Evolutionary conservation across 2,888 invertebrate species (phyloP), one percentile per base, ranked within the genome.

Genomic region (Panzeria rudis): DNA sequence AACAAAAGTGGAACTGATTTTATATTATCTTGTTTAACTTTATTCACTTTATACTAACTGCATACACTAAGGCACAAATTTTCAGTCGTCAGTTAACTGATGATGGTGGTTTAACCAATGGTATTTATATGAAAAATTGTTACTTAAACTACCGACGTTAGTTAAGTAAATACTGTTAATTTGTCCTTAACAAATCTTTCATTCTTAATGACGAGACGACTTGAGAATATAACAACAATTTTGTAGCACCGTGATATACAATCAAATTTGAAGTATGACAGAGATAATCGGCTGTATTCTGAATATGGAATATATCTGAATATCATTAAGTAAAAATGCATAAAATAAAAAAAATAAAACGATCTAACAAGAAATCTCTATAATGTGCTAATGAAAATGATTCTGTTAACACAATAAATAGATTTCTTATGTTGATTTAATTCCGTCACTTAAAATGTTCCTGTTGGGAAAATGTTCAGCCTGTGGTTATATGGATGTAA

Each of bases 401-500:
- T 35, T 54, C 47, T 44, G 25, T 76, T 69, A 56, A 20, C 56
- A 35, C 54, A 76, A 64, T 76, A 71, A 71, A 29, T 29, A 71
- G 56, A 71, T 71, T 71, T 52, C 20, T 54, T 66, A 41, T 32
- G 29, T 35, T 32, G 15, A 54, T 71, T 71, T 11, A 44, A 32
- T 15, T 3, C 2, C n/a, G 23, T 52, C 15, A 2, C 23, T 9
- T 7, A 56, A 56, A 47, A 15, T 35, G 32, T 25, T 32, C 11
- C 8, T 64, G 4, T 17, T 41, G 62, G 23, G 38, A 62, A 38
- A 17, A 1, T 35, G 23, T 56, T 38, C 71, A 77, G 76, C 62
- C 76, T 83, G 76, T 83, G 62, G 71, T 76, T 83, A 77, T 77
- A 66, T 77, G 56, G 62, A 76, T 41, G 29, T 80, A 17, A 29